These are phyloP conservation scores for Bubo bubo DNA, from an alignment of 2,113 vertebrate genomes.

Conservation along the genomic window DNA sequence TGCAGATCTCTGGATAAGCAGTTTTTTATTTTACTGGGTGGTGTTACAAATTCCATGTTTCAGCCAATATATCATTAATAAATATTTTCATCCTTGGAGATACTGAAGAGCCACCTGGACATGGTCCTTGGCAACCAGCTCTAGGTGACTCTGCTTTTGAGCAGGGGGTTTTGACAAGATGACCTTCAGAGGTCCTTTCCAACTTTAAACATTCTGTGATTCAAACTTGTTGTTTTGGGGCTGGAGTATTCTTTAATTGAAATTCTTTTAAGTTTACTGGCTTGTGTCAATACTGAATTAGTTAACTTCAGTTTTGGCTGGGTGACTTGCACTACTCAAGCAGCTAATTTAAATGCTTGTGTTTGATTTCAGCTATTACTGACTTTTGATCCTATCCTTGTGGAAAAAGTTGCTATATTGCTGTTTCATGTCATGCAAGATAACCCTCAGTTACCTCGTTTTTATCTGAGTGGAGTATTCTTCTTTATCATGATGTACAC, in stretches of 20 bases:
- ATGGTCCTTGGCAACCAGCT: background rate
- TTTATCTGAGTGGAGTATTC: conserved; percentile 95
- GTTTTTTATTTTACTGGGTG: background rate
- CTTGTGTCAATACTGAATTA: background rate
- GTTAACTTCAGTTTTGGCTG: background rate
- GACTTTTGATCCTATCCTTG: conserved; percentile 98
- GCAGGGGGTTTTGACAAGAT: accelerated
- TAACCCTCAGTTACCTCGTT: conserved; percentile 95
- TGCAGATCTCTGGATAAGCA: background rate
- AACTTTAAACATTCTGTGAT: background rate
- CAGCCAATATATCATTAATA: background rate
- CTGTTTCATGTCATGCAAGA: conserved; percentile 94
- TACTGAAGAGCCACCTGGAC: background rate
- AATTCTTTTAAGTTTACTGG: background rate
- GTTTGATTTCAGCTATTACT: conserved; percentile 84
- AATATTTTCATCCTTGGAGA: background rate
- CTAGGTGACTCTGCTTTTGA: background rate
- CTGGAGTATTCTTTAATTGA: background rate
- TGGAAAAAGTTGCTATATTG: conserved; percentile 95
- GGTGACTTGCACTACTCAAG: background rate
- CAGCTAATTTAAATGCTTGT: background rate
- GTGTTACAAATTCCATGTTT: background rate
- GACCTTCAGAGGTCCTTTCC: background rate
- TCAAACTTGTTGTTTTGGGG: background rate
- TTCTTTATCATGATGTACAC: conserved; percentile 99